These are phyloP conservation scores for Drosophila athabasca DNA, from an alignment of 1,140 invertebrate species.

Conservation along the genomic window DNA sequence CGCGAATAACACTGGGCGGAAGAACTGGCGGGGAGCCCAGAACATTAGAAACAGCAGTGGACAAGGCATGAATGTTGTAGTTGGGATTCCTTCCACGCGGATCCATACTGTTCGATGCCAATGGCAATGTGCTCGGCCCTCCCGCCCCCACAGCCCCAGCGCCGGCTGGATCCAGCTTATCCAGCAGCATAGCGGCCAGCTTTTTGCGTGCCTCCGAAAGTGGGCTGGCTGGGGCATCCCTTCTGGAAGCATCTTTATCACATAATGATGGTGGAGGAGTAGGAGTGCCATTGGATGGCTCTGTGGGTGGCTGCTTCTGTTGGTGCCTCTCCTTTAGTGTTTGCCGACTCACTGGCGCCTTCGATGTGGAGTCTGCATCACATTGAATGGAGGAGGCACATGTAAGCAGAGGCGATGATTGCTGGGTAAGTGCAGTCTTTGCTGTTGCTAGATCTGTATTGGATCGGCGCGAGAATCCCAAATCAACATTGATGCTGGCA, in stretches of 20 bases:
- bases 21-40: background rate
- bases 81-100: slow-evolving; percentile 50
- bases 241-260: background rate
- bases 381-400: background rate
- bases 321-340: too few relatives aligned
- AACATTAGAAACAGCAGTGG: background rate
- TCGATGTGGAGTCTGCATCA: too few relatives aligned
- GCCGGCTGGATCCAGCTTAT: background rate
- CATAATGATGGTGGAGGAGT: too few relatives aligned
- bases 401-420: background rate
- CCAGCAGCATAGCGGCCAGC: slow-evolving; percentile 37
- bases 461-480: slow-evolving; percentile 1
- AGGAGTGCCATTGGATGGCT: background rate
- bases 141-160: background rate
- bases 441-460: background rate
- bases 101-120: slow-evolving; percentile 47
- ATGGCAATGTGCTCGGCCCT: background rate
- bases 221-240: background rate
- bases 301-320: background rate
- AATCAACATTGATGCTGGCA: background rate
- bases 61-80: background rate
- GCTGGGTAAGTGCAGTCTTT: background rate
- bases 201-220: slow-evolving; percentile 65
- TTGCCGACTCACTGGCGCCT: too few relatives aligned
- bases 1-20: background rate